Evolutionary conservation across 2,113 vertebrate genomes (phyloP), one percentile per base, ranked within the genome.

Genomic region (Cyanoramphus novaezelandiae): DNA sequence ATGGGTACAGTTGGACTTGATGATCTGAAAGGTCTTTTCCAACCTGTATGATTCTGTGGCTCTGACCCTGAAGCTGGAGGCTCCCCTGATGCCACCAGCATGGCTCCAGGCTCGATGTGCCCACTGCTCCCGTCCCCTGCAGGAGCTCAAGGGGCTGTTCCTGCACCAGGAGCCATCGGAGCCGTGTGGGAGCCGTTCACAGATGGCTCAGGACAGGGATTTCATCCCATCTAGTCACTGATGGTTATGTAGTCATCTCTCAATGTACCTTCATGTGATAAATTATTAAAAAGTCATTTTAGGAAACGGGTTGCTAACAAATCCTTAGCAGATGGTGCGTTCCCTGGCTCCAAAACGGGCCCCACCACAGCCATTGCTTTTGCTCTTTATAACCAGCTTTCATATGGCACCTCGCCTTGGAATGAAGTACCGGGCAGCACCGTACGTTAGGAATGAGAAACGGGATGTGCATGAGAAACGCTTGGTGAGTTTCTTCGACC

Each of bases 371-470:
- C 7, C 31, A 9, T 49, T n/a, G 50, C 70, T 68, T 35, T n/a
- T 37, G 37, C 57, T 75, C 39, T 62, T 62, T 49, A 31, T 18
- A 41, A 49, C 28, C 67, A 33, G 77, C 78, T 39, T 39, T 39
- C 33, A 2, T 2, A 7, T 0, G 29, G 50, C 39, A 6, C 63
- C 69, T 47, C 3, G 85, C 17, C 0, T 21, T 10, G 62, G 59
- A 29, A 0, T 12, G 8, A 59, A 57, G 47, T 4, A 7, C 23
- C 23, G 0, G 5, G 9, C 19, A 7, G 7, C 15, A 1, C 68
- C 1, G 3, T 37, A 28, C 14, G 9, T 79, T 2, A 1, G 5
- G 69, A 17, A 11, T 3, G 44, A 53, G 69, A 10, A 7, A 63
- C 0, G 44, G 55, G 70, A 31, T 1, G 23, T 15, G 39, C 62